A percentile compares a stretch with the other conserved stretches of the same genome.
Conservation (phyloP, 2,888 invertebrate genomes). For the Ectemnius cavifrons region DNA sequence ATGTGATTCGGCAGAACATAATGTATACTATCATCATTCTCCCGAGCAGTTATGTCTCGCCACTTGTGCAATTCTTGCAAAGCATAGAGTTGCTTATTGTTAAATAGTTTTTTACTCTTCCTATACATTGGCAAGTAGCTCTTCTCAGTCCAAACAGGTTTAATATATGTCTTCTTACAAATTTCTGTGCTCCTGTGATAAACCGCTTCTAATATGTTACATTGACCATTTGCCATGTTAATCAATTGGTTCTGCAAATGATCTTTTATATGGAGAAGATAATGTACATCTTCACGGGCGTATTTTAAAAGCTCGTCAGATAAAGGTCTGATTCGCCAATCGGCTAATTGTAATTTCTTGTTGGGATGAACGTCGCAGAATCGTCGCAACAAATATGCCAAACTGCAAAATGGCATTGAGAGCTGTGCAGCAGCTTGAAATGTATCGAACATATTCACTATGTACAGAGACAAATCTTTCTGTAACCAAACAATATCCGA, state of each 20-base stretch:
- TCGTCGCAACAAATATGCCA: slow-evolving; percentile 87
- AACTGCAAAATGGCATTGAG: slow-evolving; percentile 84
- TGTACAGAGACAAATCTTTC: slow-evolving; percentile 94
- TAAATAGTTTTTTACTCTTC: slow-evolving; percentile 89
- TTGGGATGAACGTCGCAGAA: slow-evolving; percentile 90
- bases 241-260: slow-evolving; percentile 87
- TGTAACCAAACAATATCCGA: slow-evolving; percentile 96
- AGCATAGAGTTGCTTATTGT: slow-evolving; percentile 90
- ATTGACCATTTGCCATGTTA: slow-evolving; percentile 82
- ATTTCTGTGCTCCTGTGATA: slow-evolving; percentile 87
- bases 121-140: slow-evolving; percentile 88
- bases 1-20: slow-evolving; percentile 98
- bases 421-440: slow-evolving; percentile 90
- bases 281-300: slow-evolving; percentile 97
- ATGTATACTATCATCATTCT: slow-evolving; percentile 94
- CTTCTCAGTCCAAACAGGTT: slow-evolving; percentile 84
- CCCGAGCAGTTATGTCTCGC: slow-evolving; percentile 91
- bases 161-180: slow-evolving; percentile 89
- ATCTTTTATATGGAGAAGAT: slow-evolving; percentile 93
- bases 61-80: slow-evolving; percentile 90
- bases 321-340: slow-evolving; percentile 84
- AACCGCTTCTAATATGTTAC: slow-evolving; percentile 84
- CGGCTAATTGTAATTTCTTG: slow-evolving; percentile 94
- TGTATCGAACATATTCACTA: slow-evolving; percentile 99
- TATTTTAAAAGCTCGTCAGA: slow-evolving; percentile 89